A percentile compares a stretch with the other conserved stretches of the same genome.
These are phyloP conservation scores for Ctenochaetus hawaiiensis DNA, from an alignment of 2,797 vertebrate genomes.

Conservation along the genomic window DNA sequence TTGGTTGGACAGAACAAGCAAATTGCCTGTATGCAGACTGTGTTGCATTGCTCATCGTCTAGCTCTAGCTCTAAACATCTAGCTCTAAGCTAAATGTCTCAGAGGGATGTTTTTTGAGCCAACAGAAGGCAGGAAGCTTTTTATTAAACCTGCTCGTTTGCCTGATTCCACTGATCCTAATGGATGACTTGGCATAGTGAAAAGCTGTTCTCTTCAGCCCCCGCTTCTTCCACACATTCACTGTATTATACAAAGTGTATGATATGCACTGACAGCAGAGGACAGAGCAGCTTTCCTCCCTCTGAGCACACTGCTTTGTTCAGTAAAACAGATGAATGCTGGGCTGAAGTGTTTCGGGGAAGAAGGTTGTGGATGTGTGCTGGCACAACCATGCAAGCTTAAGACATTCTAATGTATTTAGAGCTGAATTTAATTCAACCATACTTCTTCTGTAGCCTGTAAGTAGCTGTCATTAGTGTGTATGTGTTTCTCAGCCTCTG, in stretches of 20 bases:
- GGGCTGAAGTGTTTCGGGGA: slow-evolving; percentile 22
- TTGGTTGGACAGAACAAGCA: background rate
- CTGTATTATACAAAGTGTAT: slow-evolving; percentile 48
- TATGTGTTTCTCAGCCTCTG: background rate
- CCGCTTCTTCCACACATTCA: slow-evolving; percentile 26
- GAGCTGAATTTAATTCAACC: slow-evolving; percentile 9
- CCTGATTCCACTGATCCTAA: slow-evolving; percentile 60
- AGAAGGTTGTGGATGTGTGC: slow-evolving; percentile 11
- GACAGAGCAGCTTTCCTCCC: slow-evolving; percentile 26
- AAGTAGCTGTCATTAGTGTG: background rate
- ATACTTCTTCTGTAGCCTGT: slow-evolving; percentile 1
- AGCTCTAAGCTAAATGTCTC: slow-evolving; percentile 36
- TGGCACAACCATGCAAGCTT: background rate
- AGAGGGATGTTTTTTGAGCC: slow-evolving; percentile 30
- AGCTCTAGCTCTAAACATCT: background rate
- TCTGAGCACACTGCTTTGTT: slow-evolving; percentile 32
- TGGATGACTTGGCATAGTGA: slow-evolving; percentile 63
- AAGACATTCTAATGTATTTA: slow-evolving; percentile 10
- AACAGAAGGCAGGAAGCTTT: slow-evolving; percentile 55
- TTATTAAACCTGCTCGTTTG: slow-evolving; percentile 46
- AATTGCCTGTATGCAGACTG: slow-evolving; percentile 2
- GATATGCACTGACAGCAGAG: slow-evolving; percentile 57
- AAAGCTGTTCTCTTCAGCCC: slow-evolving; percentile 46
- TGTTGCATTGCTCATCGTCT: slow-evolving; percentile 3
- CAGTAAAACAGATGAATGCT: slow-evolving; percentile 40